phyloP scores from a whole-genome alignment of 1,140 invertebrate species.

The Drosophila ohnishii region DNA sequence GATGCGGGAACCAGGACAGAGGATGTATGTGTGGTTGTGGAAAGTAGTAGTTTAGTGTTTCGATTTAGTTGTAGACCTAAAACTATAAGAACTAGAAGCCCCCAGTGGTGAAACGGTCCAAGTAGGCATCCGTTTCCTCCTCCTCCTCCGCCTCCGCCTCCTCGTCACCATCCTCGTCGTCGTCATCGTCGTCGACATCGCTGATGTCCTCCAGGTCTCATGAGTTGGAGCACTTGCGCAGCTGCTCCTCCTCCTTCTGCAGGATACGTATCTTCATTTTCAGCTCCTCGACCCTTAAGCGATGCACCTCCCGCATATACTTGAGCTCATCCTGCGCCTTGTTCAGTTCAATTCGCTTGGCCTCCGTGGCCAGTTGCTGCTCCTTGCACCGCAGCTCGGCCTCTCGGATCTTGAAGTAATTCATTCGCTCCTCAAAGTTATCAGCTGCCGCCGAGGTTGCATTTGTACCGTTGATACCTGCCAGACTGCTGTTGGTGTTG shows the following conservation, averaged over 20 bases:
- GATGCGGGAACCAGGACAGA: not conserved
- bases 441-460: constrained; percentile 32
- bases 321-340: constrained; percentile 79
- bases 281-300: constrained; percentile 75
- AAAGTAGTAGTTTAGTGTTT: not conserved
- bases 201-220: constrained; percentile 74
- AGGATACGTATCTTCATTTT: constrained; percentile 81
- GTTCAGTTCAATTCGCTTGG: constrained; percentile 75
- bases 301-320: constrained; percentile 77
- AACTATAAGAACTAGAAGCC: constrained; percentile 32
- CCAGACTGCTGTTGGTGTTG: constrained; percentile 25
- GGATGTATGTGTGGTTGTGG: not conserved
- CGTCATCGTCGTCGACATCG: constrained; percentile 33
- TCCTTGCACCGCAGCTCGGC: constrained; percentile 79
- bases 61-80: constrained; percentile 14
- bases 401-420: constrained; percentile 76
- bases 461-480: not conserved
- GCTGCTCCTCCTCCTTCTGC: constrained; percentile 78
- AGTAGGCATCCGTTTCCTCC: constrained; percentile 10
- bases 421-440: constrained; percentile 78
- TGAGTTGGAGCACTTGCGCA: constrained; percentile 64
- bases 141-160: constrained; percentile 5
- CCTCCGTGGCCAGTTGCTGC: constrained; percentile 71
- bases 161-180: not conserved
- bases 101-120: constrained; percentile 26